A percentile compares a stretch with the other conserved stretches of the same genome.
Evolutionary conservation across 2,888 invertebrate genomes (phyloP).

Genomic region (Oxytorus armatus): DNA sequence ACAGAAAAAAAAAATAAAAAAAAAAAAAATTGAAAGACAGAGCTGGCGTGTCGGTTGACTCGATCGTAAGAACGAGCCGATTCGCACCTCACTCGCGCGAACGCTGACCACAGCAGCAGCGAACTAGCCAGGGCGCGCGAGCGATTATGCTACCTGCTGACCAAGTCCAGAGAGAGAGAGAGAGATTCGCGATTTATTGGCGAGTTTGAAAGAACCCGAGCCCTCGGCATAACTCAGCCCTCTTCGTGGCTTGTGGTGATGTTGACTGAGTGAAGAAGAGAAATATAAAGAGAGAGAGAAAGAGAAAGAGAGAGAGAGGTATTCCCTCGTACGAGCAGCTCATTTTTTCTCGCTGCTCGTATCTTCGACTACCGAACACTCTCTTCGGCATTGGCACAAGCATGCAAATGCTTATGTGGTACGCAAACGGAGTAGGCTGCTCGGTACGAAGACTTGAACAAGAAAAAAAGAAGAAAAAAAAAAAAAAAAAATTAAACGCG

Average conservation of each 20-base stretch:
- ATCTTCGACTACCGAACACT: constrained; percentile 54
- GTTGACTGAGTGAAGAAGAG: constrained; percentile 52
- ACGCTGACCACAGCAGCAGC: constrained; percentile 50
- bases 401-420: constrained; percentile 10
- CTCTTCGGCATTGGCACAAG: constrained; percentile 30
- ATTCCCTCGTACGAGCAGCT: constrained; percentile 16
- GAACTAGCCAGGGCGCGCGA: constrained; percentile 9
- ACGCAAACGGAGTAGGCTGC: not conserved
- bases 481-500: constrained; percentile 34
- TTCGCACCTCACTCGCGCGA: constrained; percentile 77
- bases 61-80: constrained; percentile 82
- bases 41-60: constrained; percentile 65
- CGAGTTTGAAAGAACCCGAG: constrained; percentile 80
- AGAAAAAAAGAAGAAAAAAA: constrained; percentile 35
- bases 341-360: constrained; percentile 45
- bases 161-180: constrained; percentile 41
- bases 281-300: constrained; percentile 75
- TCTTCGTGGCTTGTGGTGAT: constrained; percentile 48
- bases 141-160: constrained; percentile 65
- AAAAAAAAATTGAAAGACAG: constrained; percentile 67
- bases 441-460: constrained; percentile 14
- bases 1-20: constrained; percentile 33
- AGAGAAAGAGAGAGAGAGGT: constrained; percentile 74
- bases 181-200: constrained; percentile 77
- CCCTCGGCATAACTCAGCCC: constrained; percentile 79